A percentile compares a stretch with the other conserved stretches of the same genome.
Evolutionary conservation across 2,888 invertebrate species (phyloP).

Genomic region (Macropis europaea): DNA sequence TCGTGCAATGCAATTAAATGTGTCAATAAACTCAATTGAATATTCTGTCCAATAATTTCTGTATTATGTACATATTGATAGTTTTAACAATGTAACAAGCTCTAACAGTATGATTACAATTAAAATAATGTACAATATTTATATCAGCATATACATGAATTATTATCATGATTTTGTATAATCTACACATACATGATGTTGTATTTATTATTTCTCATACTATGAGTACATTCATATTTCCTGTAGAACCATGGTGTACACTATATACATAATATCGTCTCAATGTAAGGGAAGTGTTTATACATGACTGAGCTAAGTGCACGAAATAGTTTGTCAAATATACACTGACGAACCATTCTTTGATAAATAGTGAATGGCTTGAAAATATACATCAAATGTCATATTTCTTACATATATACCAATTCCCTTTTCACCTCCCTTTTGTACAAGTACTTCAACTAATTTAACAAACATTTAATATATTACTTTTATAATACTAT

Average conservation of each 20-base stretch:
- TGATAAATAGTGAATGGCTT: conserved; percentile 14
- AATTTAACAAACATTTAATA: conserved; percentile 26
- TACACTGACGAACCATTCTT: conserved; percentile 19
- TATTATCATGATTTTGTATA: conserved; percentile 1
- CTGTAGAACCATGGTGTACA: conserved; percentile 3
- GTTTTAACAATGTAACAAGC: conserved; percentile 46
- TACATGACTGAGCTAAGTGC: conserved; percentile 14
- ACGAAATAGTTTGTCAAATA: conserved; percentile 20
- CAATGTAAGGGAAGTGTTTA: conserved; percentile 9
- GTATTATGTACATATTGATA: conserved; percentile 57
- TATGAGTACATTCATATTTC: conserved; percentile 13
- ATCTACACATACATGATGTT: conserved; percentile 17
- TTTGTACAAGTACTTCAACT: conserved; percentile 37
- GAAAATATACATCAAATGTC: conserved; percentile 33
- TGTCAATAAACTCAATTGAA: conserved; percentile 11
- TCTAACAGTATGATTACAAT: conserved; percentile 45
- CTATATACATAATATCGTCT: conserved; percentile 15
- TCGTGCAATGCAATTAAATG: conserved; percentile 1
- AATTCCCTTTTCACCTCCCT: conserved; percentile 16
- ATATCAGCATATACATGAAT: conserved; percentile 38
- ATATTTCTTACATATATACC: conserved; percentile 38
- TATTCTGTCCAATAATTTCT: conserved; percentile 24
- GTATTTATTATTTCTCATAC: neutral
- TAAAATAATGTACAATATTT: conserved; percentile 50
- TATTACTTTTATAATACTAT: conserved; percentile 10